Evolutionary conservation across 2,888 invertebrate species (phyloP).

Genomic region (Aradus depressus): DNA sequence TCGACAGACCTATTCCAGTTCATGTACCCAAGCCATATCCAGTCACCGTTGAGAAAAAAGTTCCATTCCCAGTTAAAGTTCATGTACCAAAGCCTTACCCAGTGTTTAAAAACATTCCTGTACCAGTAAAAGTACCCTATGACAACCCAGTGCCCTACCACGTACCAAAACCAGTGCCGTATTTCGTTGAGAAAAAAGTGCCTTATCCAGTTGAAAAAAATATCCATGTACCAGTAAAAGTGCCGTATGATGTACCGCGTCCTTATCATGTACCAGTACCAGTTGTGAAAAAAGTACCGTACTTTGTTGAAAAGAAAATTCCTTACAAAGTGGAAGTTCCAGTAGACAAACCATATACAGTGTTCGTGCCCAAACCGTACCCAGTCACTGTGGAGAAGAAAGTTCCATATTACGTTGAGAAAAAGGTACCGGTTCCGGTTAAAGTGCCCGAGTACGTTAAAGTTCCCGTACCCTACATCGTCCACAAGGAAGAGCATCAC

Average conservation of each 20-base stretch:
- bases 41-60: constrained; percentile 30
- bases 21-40: constrained; percentile 29
- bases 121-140: constrained; percentile 25
- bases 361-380: constrained; percentile 24
- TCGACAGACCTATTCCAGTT: constrained; percentile 12
- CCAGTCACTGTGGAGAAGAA: constrained; percentile 23
- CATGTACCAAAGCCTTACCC: constrained; percentile 28
- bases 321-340: constrained; percentile 18
- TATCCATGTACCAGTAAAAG: constrained; percentile 30
- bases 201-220: constrained; percentile 24
- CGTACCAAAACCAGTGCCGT: constrained; percentile 18
- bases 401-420: constrained; percentile 25
- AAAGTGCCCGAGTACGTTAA: constrained; percentile 29
- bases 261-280: constrained; percentile 25
- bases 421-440: constrained; percentile 26
- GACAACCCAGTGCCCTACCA: constrained; percentile 25
- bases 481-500: constrained; percentile 26
- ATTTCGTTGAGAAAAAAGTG: constrained; percentile 22
- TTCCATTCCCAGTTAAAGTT: constrained; percentile 28
- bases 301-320: constrained; percentile 25
- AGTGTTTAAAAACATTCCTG: constrained; percentile 30
- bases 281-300: constrained; percentile 28
- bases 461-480: constrained; percentile 28
- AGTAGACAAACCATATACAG: constrained; percentile 28
- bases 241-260: constrained; percentile 26